phyloP scores from a whole-genome alignment of 2,888 invertebrate genomes.

The Ceriagrion tenellum region DNA sequence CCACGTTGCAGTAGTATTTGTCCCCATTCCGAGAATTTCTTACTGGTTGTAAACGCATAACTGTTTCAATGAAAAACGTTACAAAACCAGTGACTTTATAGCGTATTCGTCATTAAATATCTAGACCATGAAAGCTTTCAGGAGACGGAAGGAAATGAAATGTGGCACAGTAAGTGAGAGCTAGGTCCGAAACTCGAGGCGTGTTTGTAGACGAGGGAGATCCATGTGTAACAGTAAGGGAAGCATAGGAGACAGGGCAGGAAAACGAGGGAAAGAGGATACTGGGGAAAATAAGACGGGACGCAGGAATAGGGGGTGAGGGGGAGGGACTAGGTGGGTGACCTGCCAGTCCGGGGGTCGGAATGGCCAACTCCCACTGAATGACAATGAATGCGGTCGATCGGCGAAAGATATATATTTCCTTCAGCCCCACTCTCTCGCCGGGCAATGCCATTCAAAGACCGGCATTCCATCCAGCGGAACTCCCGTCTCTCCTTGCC shows the following conservation, averaged over 20 bases:
- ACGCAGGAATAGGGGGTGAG: background rate
- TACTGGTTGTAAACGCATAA: too few relatives aligned
- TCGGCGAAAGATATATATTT: slow-evolving; percentile 62
- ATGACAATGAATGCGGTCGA: slow-evolving; percentile 67
- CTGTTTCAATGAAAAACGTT: too few relatives aligned
- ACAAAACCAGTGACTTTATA: too few relatives aligned
- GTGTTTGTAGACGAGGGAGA: background rate
- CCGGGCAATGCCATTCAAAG: slow-evolving; percentile 4
- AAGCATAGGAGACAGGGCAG: background rate
- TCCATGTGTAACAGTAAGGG: too few relatives aligned
- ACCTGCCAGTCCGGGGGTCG: slow-evolving; percentile 46
- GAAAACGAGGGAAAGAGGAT: background rate
- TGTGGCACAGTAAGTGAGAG: background rate
- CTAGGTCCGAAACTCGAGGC: slow-evolving; percentile 6
- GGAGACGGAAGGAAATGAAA: slow-evolving; percentile 35
- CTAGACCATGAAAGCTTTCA: background rate
- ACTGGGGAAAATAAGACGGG: background rate
- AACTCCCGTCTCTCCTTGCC: background rate
- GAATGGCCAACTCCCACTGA: slow-evolving; percentile 56
- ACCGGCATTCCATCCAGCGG: slow-evolving; percentile 13
- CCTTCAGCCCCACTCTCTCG: background rate
- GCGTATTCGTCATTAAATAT: background rate
- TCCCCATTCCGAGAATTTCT: background rate
- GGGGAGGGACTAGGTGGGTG: slow-evolving; percentile 53
- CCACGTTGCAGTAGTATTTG: background rate